Evolutionary conservation across 2,888 invertebrate genomes (phyloP).

Genomic region (Stenotaenia linearis): DNA sequence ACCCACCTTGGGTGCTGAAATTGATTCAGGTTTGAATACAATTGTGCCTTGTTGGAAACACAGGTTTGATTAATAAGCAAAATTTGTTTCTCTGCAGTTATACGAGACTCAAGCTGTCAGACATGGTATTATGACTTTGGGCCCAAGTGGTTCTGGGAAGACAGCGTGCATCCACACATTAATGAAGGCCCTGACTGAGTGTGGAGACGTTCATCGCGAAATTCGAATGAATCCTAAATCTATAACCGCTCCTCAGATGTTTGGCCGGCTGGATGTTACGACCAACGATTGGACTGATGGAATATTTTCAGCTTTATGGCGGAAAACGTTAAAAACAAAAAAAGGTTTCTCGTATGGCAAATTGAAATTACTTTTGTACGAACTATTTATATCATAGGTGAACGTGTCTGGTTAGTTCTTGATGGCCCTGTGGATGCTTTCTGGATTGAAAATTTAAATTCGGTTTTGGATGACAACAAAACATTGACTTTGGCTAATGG

Average conservation of each 20-base stretch:
- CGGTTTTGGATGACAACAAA: slow-evolving; percentile 93
- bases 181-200: slow-evolving; percentile 82
- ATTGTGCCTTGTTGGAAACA: background rate
- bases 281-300: slow-evolving; percentile 99
- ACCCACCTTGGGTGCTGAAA: slow-evolving; percentile 92
- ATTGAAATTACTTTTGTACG: too few species aligned
- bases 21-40: slow-evolving; percentile 66
- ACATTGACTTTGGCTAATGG: slow-evolving; percentile 92
- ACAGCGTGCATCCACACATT: slow-evolving; percentile 82
- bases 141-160: slow-evolving; percentile 92
- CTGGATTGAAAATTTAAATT: slow-evolving; percentile 97
- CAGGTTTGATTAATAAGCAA: background rate
- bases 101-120: slow-evolving; percentile 92
- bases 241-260: slow-evolving; percentile 96
- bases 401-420: slow-evolving; percentile 87
- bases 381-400: slow-evolving; percentile 51
- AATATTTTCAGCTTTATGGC: slow-evolving; percentile 93
- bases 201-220: slow-evolving; percentile 79
- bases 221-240: slow-evolving; percentile 99
- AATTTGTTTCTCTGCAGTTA: slow-evolving; percentile 63
- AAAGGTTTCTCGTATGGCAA: slow-evolving; percentile 54
- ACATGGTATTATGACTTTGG: slow-evolving; percentile 93
- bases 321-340: slow-evolving; percentile 84
- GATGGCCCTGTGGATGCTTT: slow-evolving; percentile 97
- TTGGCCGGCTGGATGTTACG: slow-evolving; percentile 89